These are phyloP conservation scores for Caradrina kadenii DNA, from an alignment of 2,888 invertebrate species.

Conservation along the genomic window DNA sequence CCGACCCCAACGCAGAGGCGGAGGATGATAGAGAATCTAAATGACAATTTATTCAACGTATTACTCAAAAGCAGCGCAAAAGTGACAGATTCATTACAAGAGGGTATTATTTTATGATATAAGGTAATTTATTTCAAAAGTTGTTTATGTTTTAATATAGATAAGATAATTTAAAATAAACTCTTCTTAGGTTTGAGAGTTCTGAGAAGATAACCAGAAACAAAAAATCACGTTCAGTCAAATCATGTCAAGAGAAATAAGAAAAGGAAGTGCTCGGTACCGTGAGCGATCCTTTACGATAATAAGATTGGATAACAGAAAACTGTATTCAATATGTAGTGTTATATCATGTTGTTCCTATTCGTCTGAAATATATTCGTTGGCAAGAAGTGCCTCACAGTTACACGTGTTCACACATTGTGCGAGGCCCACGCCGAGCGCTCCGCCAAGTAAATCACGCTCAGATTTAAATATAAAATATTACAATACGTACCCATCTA, in stretches of 20 bases:
- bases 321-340: conserved; percentile 32
- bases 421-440: background rate
- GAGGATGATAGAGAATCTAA: too few species aligned
- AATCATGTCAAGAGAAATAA: conserved; percentile 11
- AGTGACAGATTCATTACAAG: too few species aligned
- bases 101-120: too few species aligned
- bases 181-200: background rate
- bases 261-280: conserved; percentile 7
- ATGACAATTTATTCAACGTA: too few species aligned
- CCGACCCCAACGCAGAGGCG: too few species aligned
- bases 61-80: too few species aligned
- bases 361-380: conserved; percentile 15
- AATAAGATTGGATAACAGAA: conserved; percentile 35
- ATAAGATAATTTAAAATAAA: background rate
- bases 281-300: conserved; percentile 6
- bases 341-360: conserved; percentile 26
- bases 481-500: too few species aligned
- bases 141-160: background rate
- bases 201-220: background rate
- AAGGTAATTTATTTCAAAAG: too few species aligned
- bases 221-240: background rate
- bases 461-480: too few species aligned
- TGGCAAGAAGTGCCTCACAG: conserved; percentile 8
- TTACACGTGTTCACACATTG: conserved; percentile 17
- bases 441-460: conserved; percentile 13